Percentiles rank a stretch among this genome's conserved stretches.
These are phyloP conservation scores for Scolopax bukidnonensis DNA, from an alignment of 2,797 vertebrate species.

Conservation along the genomic window DNA sequence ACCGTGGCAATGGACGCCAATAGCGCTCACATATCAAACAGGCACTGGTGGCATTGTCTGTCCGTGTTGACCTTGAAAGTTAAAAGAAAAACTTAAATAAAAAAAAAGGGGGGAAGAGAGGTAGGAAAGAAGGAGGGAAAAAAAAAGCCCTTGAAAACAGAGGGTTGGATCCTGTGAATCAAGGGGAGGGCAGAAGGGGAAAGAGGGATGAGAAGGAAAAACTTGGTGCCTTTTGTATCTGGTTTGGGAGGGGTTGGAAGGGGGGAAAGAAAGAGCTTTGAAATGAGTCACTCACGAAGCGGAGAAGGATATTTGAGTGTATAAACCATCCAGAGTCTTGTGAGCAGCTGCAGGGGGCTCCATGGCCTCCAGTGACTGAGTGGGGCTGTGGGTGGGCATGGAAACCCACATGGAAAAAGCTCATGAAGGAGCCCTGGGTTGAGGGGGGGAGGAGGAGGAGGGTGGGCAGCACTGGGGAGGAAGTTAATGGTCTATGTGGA, in stretches of 20 bases:
- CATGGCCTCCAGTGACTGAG: slow-evolving; percentile 26
- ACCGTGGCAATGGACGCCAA: slow-evolving; percentile 90
- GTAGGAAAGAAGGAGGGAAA: slow-evolving; percentile 38
- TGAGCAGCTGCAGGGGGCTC: slow-evolving; percentile 56
- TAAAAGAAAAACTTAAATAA: slow-evolving; percentile 84
- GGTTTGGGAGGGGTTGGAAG: not conserved
- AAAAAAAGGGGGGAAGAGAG: slow-evolving; percentile 62
- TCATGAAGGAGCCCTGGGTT: not conserved
- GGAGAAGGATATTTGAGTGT: slow-evolving; percentile 79
- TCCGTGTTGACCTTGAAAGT: slow-evolving; percentile 99
- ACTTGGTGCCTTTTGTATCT: slow-evolving; percentile 78
- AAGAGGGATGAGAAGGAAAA: slow-evolving; percentile 44
- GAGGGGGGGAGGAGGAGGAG: too few relatives aligned
- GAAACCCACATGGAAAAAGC: not conserved
- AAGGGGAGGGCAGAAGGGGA: slow-evolving; percentile 63
- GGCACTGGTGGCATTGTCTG: slow-evolving; percentile 97
- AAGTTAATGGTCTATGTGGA: not conserved
- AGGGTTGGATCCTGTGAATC: slow-evolving; percentile 81
- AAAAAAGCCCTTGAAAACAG: slow-evolving; percentile 51
- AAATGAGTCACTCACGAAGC: slow-evolving; percentile 75
- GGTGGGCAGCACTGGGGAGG: not conserved
- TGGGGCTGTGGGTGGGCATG: fast-evolving
- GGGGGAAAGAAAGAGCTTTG: not conserved
- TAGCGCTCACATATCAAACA: slow-evolving; percentile 89
- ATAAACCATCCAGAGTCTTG: not conserved